A percentile compares a stretch with the other conserved stretches of the same genome.
phyloP scores from a whole-genome alignment of 2,888 invertebrate genomes.

The Amphipyra berbera region DNA sequence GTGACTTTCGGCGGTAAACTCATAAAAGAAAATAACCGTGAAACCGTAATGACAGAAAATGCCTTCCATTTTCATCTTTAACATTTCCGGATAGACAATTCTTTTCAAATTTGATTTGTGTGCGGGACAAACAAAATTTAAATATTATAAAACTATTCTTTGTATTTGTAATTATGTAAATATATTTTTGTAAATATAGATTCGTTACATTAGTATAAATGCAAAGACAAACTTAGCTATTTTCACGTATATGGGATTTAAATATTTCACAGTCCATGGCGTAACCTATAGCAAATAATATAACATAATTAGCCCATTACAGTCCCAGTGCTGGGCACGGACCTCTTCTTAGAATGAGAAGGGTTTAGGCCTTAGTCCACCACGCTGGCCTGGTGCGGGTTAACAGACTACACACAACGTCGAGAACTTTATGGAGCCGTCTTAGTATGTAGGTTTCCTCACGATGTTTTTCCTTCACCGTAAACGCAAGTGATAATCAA shows the following conservation, averaged over 20 bases:
- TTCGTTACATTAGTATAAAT: neutral
- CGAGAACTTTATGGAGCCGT: no score
- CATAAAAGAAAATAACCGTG: constrained; percentile 59
- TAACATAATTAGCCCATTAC: no score
- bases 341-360: no score
- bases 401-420: no score
- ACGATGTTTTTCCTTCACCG: no score
- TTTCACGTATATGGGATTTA: constrained; percentile 7
- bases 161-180: no score
- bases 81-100: constrained; percentile 32
- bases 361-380: no score
- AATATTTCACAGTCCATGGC: constrained; percentile 24
- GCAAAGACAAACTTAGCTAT: neutral
- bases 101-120: constrained; percentile 47
- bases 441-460: no score
- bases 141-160: constrained; percentile 15
- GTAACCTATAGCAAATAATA: constrained; percentile 11
- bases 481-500: no score
- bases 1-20: constrained; percentile 49
- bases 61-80: constrained; percentile 50
- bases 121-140: constrained; percentile 21
- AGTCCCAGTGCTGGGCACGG: no score
- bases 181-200: no score
- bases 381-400: no score
- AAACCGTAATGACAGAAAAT: constrained; percentile 56